These are phyloP conservation scores for Parazoanthus atlanticus DNA, from an alignment of 92 coral and sea anemone genomes.

Conservation along the genomic window DNA sequence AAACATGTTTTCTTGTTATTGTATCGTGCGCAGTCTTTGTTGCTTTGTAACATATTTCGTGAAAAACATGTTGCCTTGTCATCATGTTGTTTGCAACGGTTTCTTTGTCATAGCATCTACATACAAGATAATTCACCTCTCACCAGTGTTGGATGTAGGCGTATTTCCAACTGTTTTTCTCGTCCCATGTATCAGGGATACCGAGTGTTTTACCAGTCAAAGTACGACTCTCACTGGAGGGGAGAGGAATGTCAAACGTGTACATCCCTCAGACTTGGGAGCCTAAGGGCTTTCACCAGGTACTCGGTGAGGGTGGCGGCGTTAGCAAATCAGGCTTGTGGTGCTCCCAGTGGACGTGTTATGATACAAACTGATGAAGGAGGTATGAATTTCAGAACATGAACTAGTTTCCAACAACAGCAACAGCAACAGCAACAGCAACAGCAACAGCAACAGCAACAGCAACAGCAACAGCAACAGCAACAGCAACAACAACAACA, in stretches of 20 bases:
- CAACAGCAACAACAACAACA: no score
- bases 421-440: no score
- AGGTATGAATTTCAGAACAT: neutral
- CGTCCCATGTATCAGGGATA: neutral
- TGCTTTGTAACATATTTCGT: neutral
- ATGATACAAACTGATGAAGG: slow-evolving; percentile 12
- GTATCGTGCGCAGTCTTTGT: no score
- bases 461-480: no score
- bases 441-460: no score
- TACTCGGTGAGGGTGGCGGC: slow-evolving; percentile 3
- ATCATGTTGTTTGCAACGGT: no score
- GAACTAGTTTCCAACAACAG: no score
- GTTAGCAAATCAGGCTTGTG: neutral
- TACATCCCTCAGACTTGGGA: neutral
- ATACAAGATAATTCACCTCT: no score
- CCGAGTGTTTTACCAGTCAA: slow-evolving; percentile 12
- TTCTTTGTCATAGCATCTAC: no score
- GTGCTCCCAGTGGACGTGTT: neutral
- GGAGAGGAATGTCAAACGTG: neutral
- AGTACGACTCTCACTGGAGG: neutral
- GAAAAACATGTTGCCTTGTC: neutral
- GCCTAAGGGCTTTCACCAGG: neutral
- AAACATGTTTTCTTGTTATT: no score
- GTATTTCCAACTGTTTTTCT: neutral
- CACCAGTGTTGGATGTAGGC: neutral